Evolutionary conservation across 1,140 invertebrate genomes (phyloP).

Genomic region (Pseudomyrmex gracilis): DNA sequence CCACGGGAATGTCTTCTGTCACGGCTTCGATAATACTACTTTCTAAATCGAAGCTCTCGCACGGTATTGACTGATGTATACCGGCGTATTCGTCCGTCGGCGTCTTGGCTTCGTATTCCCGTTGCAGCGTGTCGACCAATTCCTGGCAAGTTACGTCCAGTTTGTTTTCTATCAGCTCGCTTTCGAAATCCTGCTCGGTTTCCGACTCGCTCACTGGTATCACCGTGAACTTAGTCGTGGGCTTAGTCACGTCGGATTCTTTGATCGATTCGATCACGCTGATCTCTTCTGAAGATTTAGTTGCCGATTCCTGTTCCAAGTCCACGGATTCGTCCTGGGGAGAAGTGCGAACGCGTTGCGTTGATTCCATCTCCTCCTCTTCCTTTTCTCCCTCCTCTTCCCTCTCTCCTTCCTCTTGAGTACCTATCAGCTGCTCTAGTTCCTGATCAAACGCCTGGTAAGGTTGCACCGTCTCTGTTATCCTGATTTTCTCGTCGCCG

Average conservation of each 20-base stretch:
- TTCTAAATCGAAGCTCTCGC: constrained; percentile 17
- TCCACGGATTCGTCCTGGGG: constrained; percentile 67
- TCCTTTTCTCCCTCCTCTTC: too few relatives aligned
- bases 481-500: constrained; percentile 84
- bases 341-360: constrained; percentile 54
- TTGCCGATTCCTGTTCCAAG: constrained; percentile 67
- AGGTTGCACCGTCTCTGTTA: constrained; percentile 80
- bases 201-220: constrained; percentile 67
- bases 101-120: constrained; percentile 81
- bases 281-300: constrained; percentile 72
- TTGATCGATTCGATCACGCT: constrained; percentile 71
- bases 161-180: constrained; percentile 81
- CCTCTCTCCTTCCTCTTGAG: too few relatives aligned
- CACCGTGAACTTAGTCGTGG: constrained; percentile 75
- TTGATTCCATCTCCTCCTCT: constrained; percentile 63
- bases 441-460: constrained; percentile 83
- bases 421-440: constrained; percentile 78
- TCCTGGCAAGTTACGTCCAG: constrained; percentile 83
- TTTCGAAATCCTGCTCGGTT: constrained; percentile 80
- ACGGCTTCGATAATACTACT: constrained; percentile 39
- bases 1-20: constrained; percentile 17
- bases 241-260: constrained; percentile 57
- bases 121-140: constrained; percentile 80
- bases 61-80: neutral
- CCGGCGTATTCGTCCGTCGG: constrained; percentile 75